Percentiles rank a stretch among this genome's conserved stretches.
Evolutionary conservation across 2,113 vertebrate species (phyloP).

Genomic region (Epinephelus lanceolatus): DNA sequence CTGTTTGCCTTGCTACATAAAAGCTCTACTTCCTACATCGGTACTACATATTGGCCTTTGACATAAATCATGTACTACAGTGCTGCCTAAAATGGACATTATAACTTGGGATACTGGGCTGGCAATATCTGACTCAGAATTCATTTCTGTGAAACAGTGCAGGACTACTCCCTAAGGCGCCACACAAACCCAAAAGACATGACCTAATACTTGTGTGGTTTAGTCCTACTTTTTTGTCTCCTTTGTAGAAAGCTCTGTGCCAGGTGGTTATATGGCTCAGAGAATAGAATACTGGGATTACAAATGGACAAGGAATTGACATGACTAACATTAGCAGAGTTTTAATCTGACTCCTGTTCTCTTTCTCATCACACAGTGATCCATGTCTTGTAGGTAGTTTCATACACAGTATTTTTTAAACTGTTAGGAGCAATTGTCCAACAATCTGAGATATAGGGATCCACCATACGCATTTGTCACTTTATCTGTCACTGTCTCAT

Average conservation of each 20-base stretch:
- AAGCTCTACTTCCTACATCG: neutral
- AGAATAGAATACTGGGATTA: constrained; percentile 2
- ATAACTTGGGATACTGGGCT: neutral
- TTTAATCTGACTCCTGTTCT: neutral
- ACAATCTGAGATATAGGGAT: neutral
- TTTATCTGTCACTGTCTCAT: constrained; percentile 9
- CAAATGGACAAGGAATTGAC: constrained; percentile 16
- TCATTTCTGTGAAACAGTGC: constrained; percentile 23
- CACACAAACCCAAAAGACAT: constrained; percentile 28
- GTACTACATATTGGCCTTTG: neutral
- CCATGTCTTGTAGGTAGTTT: neutral
- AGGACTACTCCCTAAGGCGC: constrained; percentile 11
- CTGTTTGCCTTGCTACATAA: neutral
- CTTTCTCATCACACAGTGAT: neutral
- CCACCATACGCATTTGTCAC: constrained; percentile 3
- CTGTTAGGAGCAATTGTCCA: neutral
- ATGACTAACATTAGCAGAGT: neutral
- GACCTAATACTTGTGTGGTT: constrained; percentile 24
- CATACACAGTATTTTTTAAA: too few relatives aligned
- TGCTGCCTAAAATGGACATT: neutral
- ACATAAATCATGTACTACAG: neutral
- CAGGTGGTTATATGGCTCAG: neutral
- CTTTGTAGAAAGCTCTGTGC: constrained; percentile 9
- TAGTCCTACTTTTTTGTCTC: constrained; percentile 5
- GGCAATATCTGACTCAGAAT: constrained; percentile 22